Evolutionary conservation across 37 sponge, comb jelly and placozoan genomes (phyloP), one percentile per base, ranked within the genome.

Genomic region (Oscarella lobularis): DNA sequence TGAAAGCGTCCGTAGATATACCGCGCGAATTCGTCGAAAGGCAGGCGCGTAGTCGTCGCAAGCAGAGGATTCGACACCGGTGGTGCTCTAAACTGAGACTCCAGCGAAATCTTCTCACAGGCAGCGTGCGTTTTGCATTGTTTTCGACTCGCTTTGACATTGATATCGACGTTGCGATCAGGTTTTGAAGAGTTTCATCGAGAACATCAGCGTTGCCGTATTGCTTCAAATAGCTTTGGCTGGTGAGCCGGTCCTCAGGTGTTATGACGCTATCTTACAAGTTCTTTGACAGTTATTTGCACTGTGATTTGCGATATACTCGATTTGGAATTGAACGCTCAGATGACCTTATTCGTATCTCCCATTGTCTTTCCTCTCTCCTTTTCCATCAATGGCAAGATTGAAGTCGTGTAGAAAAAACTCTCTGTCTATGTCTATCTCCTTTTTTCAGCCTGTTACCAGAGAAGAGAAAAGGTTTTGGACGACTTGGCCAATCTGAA

Each of bases 371-470:
- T 74, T 27, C 75, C 75, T 29, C 66, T 74, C 31, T 41, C 75
- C 54, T 74, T 74, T 39, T 66, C 40, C 20, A 74, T 74, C n/a
- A 74, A 74, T 39, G 75, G 75, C 54, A 74, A 39, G 75, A 6
- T 14, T 14, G 38, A 31, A 41, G 38, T 35, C 29, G 14, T 14
- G 20, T 14, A 0, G 5, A 74, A 9, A 29, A 39, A 20, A 67
- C 75, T 68, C 71, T 30, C 5, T 68, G 71, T 14, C 33, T 14
- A 5, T 68, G 5, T 35, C 33, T 39, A 41, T 66, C n/a, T 34
- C 5, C n/a, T 74, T 6, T 5, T 20, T 34, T 5, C 9, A 74
- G 75, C 75, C 66, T 67, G 60, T 29, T 74, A 67, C 75, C 75
- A 74, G 66, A 41, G 75, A 5, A 41, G 75, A 31, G 75, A 74